These are phyloP conservation scores for Hypotaenidia okinawae DNA, from an alignment of 2,797 vertebrate species.

Conservation along the genomic window DNA sequence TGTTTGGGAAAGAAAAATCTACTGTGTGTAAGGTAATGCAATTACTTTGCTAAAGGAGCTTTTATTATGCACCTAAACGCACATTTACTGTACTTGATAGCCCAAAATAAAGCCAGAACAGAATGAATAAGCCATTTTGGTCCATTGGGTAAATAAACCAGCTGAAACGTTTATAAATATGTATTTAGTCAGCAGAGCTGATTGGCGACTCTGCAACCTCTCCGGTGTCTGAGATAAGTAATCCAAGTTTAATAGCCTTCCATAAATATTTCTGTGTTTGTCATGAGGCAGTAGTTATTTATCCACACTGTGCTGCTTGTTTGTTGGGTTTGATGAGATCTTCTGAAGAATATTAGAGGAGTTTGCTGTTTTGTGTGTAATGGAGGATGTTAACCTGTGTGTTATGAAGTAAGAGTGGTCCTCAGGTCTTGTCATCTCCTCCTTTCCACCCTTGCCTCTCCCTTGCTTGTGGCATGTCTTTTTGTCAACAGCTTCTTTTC, in stretches of 20 bases:
- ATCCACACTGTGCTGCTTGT: background rate
- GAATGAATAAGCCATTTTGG: conserved; percentile 68
- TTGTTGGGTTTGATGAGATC: conserved; percentile 16
- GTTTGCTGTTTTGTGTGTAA: background rate
- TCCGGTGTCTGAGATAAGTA: conserved; percentile 4
- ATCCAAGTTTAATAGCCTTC: conserved; percentile 28
- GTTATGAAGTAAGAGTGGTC: background rate
- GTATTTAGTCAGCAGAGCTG: conserved; percentile 63
- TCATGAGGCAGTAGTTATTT: background rate
- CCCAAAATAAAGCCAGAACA: conserved; percentile 58
- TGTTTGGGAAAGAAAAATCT: conserved; percentile 66
- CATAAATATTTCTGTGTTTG: conserved; percentile 46
- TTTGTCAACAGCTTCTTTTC: background rate
- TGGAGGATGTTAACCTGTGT: accelerated
- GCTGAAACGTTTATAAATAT: conserved; percentile 61
- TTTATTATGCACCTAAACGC: conserved; percentile 69
- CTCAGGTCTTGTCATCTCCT: background rate
- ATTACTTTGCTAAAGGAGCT: conserved; percentile 71
- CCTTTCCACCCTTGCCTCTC: background rate
- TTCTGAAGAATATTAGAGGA: background rate
- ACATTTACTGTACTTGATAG: conserved; percentile 68
- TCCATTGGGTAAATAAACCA: conserved; percentile 60
- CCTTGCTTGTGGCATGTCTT: accelerated
- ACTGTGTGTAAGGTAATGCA: conserved; percentile 53
- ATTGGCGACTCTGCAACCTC: conserved; percentile 25